Evolutionary conservation across 2,888 invertebrate species (phyloP).

Genomic region (Athalia circularis): DNA sequence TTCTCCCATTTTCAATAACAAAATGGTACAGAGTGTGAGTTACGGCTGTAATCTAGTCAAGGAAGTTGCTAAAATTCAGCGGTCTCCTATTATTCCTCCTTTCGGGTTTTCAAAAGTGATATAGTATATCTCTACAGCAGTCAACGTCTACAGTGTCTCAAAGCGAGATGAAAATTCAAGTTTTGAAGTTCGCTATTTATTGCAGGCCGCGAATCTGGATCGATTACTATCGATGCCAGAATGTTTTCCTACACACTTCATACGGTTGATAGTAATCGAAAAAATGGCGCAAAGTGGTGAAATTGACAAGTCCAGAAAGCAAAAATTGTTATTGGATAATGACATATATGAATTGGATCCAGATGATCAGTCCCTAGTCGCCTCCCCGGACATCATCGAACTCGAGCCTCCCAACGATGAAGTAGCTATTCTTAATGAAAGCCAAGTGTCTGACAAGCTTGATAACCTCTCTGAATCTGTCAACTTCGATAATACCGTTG

Average conservation of each 20-base stretch:
- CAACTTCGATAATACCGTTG: slow-evolving; percentile 52
- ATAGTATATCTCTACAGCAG: no score
- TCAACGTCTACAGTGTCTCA: background rate
- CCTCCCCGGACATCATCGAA: slow-evolving; percentile 54
- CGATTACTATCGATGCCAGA: slow-evolving; percentile 6
- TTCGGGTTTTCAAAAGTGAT: slow-evolving; percentile 13
- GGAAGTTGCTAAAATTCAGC: no score
- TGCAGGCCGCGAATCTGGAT: background rate
- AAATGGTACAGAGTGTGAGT: background rate
- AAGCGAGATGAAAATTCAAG: background rate
- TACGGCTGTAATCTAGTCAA: background rate
- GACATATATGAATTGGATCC: slow-evolving; percentile 77
- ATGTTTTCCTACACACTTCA: background rate
- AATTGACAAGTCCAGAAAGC: slow-evolving; percentile 62
- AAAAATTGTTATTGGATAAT: slow-evolving; percentile 74
- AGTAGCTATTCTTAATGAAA: slow-evolving; percentile 48
- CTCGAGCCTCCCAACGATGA: slow-evolving; percentile 34
- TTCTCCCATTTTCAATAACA: background rate
- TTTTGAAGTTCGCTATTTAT: background rate
- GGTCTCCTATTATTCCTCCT: no score
- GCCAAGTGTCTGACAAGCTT: slow-evolving; percentile 49
- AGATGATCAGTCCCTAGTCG: slow-evolving; percentile 69
- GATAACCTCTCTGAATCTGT: slow-evolving; percentile 39
- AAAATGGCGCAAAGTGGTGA: slow-evolving; percentile 15
- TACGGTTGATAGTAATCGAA: background rate